Evolutionary conservation across 2,113 vertebrate genomes (phyloP), one percentile per base, ranked within the genome.

Genomic region (Clarias macrocephalus): DNA sequence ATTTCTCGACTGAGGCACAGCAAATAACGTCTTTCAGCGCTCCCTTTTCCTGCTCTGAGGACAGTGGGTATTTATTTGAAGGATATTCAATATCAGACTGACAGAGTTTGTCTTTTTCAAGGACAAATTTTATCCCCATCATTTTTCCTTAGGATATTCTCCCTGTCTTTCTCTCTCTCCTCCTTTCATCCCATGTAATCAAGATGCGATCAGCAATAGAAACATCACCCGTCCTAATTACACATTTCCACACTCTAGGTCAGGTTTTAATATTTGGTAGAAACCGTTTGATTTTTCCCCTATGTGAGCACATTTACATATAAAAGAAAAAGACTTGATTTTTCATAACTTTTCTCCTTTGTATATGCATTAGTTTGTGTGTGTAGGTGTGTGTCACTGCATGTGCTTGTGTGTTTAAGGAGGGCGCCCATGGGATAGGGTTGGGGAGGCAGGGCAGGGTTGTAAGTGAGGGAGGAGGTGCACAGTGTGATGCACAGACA

Each of bases 301-400:
- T 92, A 91, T 91, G 87, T 89, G 77, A 82, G 86, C 87, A 73
- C 81, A 93, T 94, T 94, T 93, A 88, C 93, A 94, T 93, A 93
- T 93, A 91, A 94, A 95, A 93, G 85, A 89, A 85, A 85, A 33
- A 23, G 12, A 28, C 52, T 66, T 73, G 33, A 68, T 88, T 82
- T 80, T 80, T 89, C 85, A 90, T 60, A 90, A 88, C 87, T 85
- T 72, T 60, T 60, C 91, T 87, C 73, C 70, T 92, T 91, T 8
- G 48, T 48, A 8, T 48, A 7, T 48, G 48, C 48, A 48, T 48
- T 48, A 87, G 54, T 60, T 30, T 70, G 56, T 48, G 52, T 42
- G 56, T 59, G 79, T 76, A 42, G 4, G 77, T 70, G 28, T 52
- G 37, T 76, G 23, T 56, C 37, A 37, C 57, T 79, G 77, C 85